Percentiles rank a stretch among this genome's conserved stretches.
Conservation (phyloP, 2,113 vertebrate genomes). For the Polypterus senegalus region DNA sequence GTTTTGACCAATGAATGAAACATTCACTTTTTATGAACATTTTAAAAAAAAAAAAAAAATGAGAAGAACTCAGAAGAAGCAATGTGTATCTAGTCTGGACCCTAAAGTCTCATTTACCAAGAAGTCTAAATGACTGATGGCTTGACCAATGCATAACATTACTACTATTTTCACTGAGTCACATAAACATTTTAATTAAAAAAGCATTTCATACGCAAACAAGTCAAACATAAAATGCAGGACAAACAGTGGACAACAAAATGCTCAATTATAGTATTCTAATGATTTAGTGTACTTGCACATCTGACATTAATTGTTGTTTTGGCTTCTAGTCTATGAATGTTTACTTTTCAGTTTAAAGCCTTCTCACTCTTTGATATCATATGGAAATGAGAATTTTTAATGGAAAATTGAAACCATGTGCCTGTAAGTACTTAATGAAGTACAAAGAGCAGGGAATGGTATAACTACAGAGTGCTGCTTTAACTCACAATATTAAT, state of each 20-base stretch:
- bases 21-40: no score
- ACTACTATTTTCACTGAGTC: background rate
- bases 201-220: slow-evolving; percentile 6
- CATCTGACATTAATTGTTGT: slow-evolving; percentile 79
- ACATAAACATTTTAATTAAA: background rate
- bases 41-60: no score
- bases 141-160: no score
- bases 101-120: no score
- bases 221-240: slow-evolving; percentile 32
- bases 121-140: no score
- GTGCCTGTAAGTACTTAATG: slow-evolving; percentile 78
- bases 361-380: slow-evolving; percentile 84
- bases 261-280: slow-evolving; percentile 61
- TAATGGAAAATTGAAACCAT: slow-evolving; percentile 85
- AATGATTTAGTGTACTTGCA: slow-evolving; percentile 70
- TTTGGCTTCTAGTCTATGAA: slow-evolving; percentile 73
- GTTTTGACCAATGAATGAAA: no score
- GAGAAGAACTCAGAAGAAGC: no score
- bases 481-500: slow-evolving; percentile 23
- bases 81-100: no score
- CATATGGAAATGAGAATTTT: slow-evolving; percentile 86
- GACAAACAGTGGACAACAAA: slow-evolving; percentile 20
- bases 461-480: slow-evolving; percentile 52
- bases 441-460: slow-evolving; percentile 68
- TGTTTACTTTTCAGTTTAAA: slow-evolving; percentile 83